A percentile compares a stretch with the other conserved stretches of the same genome.
phyloP scores from a whole-genome alignment of 92 coral and sea anemone genomes.

The Epizoanthus illoricatus region DNA sequence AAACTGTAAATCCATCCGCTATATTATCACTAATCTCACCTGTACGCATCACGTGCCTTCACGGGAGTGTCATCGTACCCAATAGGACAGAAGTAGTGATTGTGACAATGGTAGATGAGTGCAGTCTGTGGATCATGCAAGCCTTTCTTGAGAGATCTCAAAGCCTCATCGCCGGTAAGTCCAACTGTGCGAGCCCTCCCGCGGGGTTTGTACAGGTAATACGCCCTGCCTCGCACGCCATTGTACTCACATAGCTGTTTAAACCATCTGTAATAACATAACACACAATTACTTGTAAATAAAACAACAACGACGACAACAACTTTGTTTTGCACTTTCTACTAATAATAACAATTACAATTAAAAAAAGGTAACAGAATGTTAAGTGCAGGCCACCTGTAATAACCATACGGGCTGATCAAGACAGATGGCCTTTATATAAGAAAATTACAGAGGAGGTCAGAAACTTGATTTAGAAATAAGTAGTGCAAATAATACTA shows the following conservation, averaged over 20 bases:
- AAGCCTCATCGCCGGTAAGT: slow-evolving; percentile 61
- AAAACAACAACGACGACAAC: no score
- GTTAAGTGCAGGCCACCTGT: no score
- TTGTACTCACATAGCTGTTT: slow-evolving; percentile 68
- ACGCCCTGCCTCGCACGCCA: slow-evolving; percentile 67
- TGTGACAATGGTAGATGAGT: slow-evolving; percentile 77
- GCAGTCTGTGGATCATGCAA: slow-evolving; percentile 67
- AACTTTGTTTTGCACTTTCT: no score
- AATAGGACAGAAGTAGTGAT: slow-evolving; percentile 82
- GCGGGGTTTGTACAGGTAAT: slow-evolving; percentile 70
- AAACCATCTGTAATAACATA: slow-evolving; percentile 63
- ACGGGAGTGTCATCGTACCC: slow-evolving; percentile 77
- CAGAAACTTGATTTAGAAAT: no score
- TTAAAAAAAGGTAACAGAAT: no score
- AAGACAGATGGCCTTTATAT: no score
- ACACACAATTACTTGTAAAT: no score
- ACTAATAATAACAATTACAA: no score
- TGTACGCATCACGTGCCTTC: slow-evolving; percentile 71
- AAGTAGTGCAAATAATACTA: no score
- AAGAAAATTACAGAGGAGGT: no score
- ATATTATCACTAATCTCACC: slow-evolving; percentile 23
- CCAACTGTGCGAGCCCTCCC: slow-evolving; percentile 70
- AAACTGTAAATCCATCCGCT: neutral
- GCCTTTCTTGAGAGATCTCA: slow-evolving; percentile 61
- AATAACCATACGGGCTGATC: no score